Evolutionary conservation across 2,888 invertebrate species (phyloP).

Genomic region (Cynaeus angustus): DNA sequence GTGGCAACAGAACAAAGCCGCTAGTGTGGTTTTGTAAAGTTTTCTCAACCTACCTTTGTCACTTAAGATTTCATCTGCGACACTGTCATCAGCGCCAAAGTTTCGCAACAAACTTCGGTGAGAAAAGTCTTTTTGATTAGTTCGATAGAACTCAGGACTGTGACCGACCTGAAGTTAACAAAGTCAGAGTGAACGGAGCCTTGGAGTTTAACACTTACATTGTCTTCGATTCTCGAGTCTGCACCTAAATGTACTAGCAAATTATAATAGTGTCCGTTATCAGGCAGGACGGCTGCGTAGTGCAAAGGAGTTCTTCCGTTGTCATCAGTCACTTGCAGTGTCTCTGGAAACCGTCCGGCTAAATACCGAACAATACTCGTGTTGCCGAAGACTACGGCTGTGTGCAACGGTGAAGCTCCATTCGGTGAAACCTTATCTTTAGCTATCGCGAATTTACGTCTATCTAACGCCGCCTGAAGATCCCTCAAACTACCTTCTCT

Average conservation of each 20-base stretch:
- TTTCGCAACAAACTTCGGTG: conserved; percentile 80
- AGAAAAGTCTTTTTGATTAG: conserved; percentile 79
- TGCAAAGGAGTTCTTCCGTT: conserved; percentile 91
- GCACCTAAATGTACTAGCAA: conserved; percentile 90
- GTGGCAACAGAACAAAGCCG: conserved; percentile 61
- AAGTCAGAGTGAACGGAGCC: background rate
- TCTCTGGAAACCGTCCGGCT: conserved; percentile 89
- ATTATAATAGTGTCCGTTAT: conserved; percentile 92
- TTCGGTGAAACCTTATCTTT: conserved; percentile 88
- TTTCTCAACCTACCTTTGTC: conserved; percentile 80
- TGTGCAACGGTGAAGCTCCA: conserved; percentile 90
- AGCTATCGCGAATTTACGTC: conserved; percentile 93
- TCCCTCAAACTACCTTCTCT: conserved; percentile 88
- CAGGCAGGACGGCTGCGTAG: conserved; percentile 88
- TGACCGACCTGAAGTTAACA: conserved; percentile 78
- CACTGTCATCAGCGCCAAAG: conserved; percentile 81
- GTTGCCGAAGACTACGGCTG: conserved; percentile 89
- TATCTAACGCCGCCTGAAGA: conserved; percentile 88
- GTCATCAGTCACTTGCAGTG: conserved; percentile 82
- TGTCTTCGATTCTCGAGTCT: conserved; percentile 87
- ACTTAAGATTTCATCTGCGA: conserved; percentile 80
- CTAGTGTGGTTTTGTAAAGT: conserved; percentile 48
- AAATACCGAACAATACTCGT: conserved; percentile 84
- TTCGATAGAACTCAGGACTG: conserved; percentile 86
- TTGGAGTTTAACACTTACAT: conserved; percentile 76